A percentile compares a stretch with the other conserved stretches of the same genome.
Evolutionary conservation across 2,797 vertebrate species (phyloP).

Genomic region (Danio aesculapii): DNA sequence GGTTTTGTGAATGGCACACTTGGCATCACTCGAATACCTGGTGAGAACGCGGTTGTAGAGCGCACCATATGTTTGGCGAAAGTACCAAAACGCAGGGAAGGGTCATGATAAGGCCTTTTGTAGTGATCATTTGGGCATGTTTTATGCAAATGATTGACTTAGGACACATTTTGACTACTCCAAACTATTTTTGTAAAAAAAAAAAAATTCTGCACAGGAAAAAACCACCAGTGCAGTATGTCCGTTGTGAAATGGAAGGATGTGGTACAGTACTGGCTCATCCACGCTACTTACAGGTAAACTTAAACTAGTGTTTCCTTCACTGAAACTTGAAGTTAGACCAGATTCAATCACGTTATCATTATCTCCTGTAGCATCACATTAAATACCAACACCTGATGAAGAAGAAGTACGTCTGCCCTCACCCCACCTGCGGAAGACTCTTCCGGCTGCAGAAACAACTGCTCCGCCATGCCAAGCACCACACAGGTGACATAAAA

Average conservation of each 20-base stretch:
- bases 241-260: conserved; percentile 98
- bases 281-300: conserved; percentile 95
- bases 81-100: no score
- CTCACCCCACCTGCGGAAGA: conserved; percentile 94
- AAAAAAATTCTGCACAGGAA: conserved; percentile 78
- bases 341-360: not conserved
- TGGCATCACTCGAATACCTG: no score
- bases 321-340: not conserved
- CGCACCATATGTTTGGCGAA: no score
- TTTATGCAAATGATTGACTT: no score
- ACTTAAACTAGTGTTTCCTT: not conserved
- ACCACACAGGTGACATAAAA: conserved; percentile 89
- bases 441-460: conserved; percentile 98
- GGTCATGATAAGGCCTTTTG: no score
- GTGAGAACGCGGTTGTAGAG: no score
- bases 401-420: conserved; percentile 98
- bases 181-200: no score
- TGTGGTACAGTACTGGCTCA: conserved; percentile 97
- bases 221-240: conserved; percentile 97
- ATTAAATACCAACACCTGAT: conserved; percentile 99
- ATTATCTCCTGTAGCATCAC: conserved; percentile 84
- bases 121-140: no score
- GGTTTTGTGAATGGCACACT: no score
- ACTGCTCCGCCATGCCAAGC: conserved; percentile 95
- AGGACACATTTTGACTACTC: no score